Conservation (phyloP, 1,140 invertebrate species). For the Megalonaias nervosa region DNA sequence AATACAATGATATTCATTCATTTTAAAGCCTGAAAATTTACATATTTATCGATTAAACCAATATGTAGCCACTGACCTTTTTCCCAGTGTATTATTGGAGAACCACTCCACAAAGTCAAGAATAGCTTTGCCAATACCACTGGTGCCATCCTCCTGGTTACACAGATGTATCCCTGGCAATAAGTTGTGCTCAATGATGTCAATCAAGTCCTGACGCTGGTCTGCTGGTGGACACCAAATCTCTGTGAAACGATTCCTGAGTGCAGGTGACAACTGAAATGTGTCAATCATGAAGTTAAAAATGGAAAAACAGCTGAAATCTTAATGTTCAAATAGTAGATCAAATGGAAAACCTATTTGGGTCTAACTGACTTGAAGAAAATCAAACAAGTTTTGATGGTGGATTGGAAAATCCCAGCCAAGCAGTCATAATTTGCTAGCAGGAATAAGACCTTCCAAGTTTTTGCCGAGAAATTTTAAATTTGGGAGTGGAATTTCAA, state of each 20-base stretch:
- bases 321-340: no score
- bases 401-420: no score
- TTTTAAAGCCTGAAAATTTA: not conserved
- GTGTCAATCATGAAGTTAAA: no score
- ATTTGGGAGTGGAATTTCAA: no score
- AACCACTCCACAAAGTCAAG: constrained; percentile 89
- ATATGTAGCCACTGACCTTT: constrained; percentile 69
- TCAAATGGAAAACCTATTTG: no score
- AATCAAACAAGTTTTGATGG: no score
- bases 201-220: constrained; percentile 80
- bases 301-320: no score
- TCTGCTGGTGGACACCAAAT: constrained; percentile 94
- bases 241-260: constrained; percentile 98
- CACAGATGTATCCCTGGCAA: constrained; percentile 71
- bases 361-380: no score
- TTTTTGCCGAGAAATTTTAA: no score
- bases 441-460: no score
- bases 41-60: not conserved
- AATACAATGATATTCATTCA: not conserved
- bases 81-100: constrained; percentile 79
- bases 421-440: no score
- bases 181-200: constrained; percentile 88
- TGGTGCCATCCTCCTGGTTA: constrained; percentile 75
- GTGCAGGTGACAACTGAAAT: constrained; percentile 90
- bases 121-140: constrained; percentile 79